Evolutionary conservation across 2,797 vertebrate genomes (phyloP).

Genomic region (Pseudochirops cupreus): DNA sequence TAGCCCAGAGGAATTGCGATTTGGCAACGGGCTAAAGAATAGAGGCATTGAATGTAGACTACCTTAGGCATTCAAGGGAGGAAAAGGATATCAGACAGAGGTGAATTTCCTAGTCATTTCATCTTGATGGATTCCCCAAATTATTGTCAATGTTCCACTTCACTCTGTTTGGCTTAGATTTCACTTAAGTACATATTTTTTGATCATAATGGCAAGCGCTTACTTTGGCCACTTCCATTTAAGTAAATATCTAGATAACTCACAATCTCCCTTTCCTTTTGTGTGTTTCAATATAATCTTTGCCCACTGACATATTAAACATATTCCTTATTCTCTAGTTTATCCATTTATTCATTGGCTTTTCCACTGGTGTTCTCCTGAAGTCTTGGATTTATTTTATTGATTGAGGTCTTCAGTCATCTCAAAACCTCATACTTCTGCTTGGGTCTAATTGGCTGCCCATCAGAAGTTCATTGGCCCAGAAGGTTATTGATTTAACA

Average conservation of each 20-base stretch:
- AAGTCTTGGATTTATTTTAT: slow-evolving; percentile 28
- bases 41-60: not conserved
- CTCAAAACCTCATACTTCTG: slow-evolving; percentile 24
- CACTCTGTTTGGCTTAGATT: not conserved
- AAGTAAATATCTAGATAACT: slow-evolving; percentile 3
- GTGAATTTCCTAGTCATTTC: not conserved
- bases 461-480: not conserved
- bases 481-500: slow-evolving; percentile 7
- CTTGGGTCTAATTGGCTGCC: slow-evolving; percentile 33
- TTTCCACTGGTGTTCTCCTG: not conserved
- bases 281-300: not conserved
- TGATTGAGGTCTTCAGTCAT: slow-evolving; percentile 20
- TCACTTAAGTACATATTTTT: slow-evolving; percentile 50
- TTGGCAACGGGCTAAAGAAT: slow-evolving; percentile 31
- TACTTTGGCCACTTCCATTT: not conserved
- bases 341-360: slow-evolving; percentile 23
- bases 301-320: not conserved
- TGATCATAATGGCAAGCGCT: not conserved
- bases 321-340: not conserved
- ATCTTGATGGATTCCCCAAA: slow-evolving; percentile 30
- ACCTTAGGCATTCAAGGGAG: not conserved
- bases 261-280: not conserved
- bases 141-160: slow-evolving; percentile 13
- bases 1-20: slow-evolving; percentile 11
- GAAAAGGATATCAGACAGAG: slow-evolving; percentile 7